Base-by-base conservation (phyloP, 2,797 vertebrate genomes). In the Lateolabrax maculatus region DNA sequence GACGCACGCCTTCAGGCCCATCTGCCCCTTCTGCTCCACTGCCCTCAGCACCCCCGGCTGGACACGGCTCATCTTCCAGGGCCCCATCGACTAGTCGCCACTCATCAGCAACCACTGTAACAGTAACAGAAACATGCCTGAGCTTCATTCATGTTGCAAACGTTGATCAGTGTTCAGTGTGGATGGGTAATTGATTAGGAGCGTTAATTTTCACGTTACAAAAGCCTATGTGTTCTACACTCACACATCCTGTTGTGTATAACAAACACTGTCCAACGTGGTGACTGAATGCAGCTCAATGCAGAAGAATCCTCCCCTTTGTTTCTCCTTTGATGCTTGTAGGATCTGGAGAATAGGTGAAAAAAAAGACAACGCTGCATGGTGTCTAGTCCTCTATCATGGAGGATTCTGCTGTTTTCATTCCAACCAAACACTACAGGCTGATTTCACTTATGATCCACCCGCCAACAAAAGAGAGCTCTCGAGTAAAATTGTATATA, bases 61-160 rank as follows among this genome's bases (percentile, higher is more conserved):
- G 94, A 86, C 97, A 60, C 96, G 97, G 81, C 94, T 99, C 56
- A 99, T 99, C 94, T 99, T 99, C 93, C 98, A 99, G 94, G 98
- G 98, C 56, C 98, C 98, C 8, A 89, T 99, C 65, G 98, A 99
- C 96, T 99, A 97, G 96, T 60, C 48, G 4, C 76, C 29, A 43
- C 76, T 31, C 34, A 79, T 51, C 83, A 52, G 58, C 46, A 81
- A 74, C 75, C 79, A 55, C 87, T 66, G 9, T 58, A 58, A 72
- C 84, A 79, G 43, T 15, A 75, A 66, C 89, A 80, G 41, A 78
- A 74, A 66, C 71, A 80, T n/a, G 73, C 83, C 80, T 49, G 77
- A 66, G 87, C 87, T 85, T 64, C 83, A 66, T 80, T 88, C 86
- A 63, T 3, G 79, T 41, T 19, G 46, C 75, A 75, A 16, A 51